Evolutionary conservation across 2,888 invertebrate genomes (phyloP).

Genomic region (Chouioia cunea): DNA sequence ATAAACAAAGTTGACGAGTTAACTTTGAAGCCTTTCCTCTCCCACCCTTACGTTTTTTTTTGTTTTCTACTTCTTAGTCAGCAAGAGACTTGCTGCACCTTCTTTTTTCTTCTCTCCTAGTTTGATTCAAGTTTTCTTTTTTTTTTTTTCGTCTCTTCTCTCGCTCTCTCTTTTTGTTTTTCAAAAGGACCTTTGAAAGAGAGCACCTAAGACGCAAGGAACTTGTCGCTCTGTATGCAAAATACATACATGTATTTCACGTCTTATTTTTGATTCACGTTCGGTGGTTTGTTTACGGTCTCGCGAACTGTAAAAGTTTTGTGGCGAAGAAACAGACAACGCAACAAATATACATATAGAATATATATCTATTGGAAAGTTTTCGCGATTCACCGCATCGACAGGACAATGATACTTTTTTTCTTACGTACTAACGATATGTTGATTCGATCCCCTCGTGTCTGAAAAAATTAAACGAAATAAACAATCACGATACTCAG

Average conservation of each 20-base stretch:
- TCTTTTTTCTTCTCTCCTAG: background rate
- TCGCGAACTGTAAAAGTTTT: background rate
- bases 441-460: constrained; percentile 25
- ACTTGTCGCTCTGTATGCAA: background rate
- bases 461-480: constrained; percentile 18
- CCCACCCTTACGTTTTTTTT: too few relatives aligned
- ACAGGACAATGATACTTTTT: constrained; percentile 20
- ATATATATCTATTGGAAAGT: background rate
- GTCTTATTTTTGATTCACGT: constrained; percentile 9
- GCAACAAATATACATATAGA: background rate
- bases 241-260: background rate
- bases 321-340: constrained; percentile 22
- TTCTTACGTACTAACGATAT: constrained; percentile 39
- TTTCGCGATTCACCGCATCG: constrained; percentile 35
- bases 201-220: background rate
- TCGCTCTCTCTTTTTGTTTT: too few relatives aligned
- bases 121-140: background rate
- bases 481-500: background rate
- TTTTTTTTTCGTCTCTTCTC: too few relatives aligned
- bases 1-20: constrained; percentile 30
- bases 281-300: background rate
- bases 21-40: background rate
- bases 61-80: too few relatives aligned
- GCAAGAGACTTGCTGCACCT: too few relatives aligned
- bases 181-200: background rate